Evolutionary conservation across 2,113 vertebrate species (phyloP), one percentile per base, ranked within the genome.

Genomic region (Scortum barcoo): DNA sequence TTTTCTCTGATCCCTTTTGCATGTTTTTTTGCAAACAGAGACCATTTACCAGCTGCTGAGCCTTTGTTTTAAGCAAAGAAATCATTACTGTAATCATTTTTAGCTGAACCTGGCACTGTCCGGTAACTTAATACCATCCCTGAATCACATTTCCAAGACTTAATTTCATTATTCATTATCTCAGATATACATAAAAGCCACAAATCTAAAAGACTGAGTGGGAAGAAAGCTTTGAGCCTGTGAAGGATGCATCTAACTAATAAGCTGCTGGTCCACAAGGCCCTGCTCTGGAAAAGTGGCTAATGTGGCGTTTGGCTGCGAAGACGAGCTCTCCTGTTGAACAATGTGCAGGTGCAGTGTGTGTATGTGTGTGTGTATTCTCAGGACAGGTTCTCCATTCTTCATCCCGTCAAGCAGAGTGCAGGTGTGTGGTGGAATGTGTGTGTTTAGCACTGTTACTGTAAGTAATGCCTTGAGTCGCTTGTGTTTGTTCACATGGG

Each of bases 41-140:
- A 72, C 58, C 54, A 26, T 83, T 91, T 89, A 72, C 86, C 87
- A 91, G 87, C 80, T 93, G 89, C 86, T 91, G 88, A 83, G 76
- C 51, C 83, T 89, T 85, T 53, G 30, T 89, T 90, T 89, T 71
- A 60, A 69, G 58, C 66, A 26, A 40, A 83, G 14, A 82, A 81
- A 70, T 68, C 40, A n/a, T 62, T 16, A 3, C 30, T 57, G 38
- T 74, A 42, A 68, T 86, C 36, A 58, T 54, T 68, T 86, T 88
- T 68, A 83, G 58, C 53, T 63, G 26, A 80, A 57, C 53, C 17
- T 63, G 50, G 7, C 57, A 33, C 36, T 66, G 76, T 46, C 48
- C 69, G 16, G 26, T 75, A 84, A 90, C 68, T 56, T 82, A 65
- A 72, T 80, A 67, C 30, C 17, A 51, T 71, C 28, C 46, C 11